A percentile compares a stretch with the other conserved stretches of the same genome.
Evolutionary conservation across 2,888 invertebrate species (phyloP).

Genomic region (Apodemia duryi): DNA sequence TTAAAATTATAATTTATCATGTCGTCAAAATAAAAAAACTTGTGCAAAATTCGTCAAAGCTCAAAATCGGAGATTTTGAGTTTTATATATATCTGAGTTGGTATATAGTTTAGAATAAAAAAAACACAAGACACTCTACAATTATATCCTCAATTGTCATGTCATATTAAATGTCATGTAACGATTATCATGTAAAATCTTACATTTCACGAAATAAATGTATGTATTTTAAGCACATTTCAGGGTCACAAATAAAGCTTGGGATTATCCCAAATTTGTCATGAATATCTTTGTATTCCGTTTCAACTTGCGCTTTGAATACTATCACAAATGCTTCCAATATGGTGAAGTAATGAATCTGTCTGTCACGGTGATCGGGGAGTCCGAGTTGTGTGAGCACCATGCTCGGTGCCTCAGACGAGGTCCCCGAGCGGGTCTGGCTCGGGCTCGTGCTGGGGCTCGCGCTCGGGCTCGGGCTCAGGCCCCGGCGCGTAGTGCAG

Average conservation of each 20-base stretch:
- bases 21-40: too few relatives aligned
- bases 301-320: too few relatives aligned
- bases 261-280: background rate
- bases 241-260: background rate
- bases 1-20: background rate
- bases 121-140: background rate
- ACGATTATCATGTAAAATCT: background rate
- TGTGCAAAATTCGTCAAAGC: background rate
- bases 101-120: too few relatives aligned
- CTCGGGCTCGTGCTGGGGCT: conserved; percentile 23
- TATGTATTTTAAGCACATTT: background rate
- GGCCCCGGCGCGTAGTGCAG: conserved; percentile 42
- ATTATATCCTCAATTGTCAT: background rate
- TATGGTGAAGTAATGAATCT: background rate
- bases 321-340: background rate
- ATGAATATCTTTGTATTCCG: background rate
- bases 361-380: background rate
- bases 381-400: conserved; percentile 9
- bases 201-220: background rate
- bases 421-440: conserved; percentile 32
- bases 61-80: background rate
- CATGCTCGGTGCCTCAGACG: conserved; percentile 25
- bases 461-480: conserved; percentile 22
- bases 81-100: background rate
- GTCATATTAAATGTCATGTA: background rate